These are phyloP conservation scores for Dryobates pubescens DNA, from an alignment of 2,797 vertebrate species.

Conservation along the genomic window DNA sequence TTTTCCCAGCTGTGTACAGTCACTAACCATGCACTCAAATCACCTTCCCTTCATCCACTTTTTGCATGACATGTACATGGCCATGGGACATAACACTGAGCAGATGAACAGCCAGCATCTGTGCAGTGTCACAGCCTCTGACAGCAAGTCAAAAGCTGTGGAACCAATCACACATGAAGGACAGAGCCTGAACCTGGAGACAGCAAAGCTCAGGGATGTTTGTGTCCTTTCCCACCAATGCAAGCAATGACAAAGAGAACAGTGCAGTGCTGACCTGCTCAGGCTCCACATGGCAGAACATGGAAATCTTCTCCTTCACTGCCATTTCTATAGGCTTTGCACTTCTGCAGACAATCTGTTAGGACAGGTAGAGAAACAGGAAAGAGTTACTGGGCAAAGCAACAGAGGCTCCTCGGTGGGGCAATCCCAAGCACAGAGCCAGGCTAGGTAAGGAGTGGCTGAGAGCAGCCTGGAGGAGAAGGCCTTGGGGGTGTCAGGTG, in stretches of 20 bases:
- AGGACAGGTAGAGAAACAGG: background rate
- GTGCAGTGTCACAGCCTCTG: background rate
- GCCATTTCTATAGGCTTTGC: constrained; percentile 81
- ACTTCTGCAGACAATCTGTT: constrained; percentile 83
- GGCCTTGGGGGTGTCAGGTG: too few relatives aligned
- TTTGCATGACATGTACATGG: background rate
- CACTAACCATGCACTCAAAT: background rate
- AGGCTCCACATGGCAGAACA: constrained; percentile 85
- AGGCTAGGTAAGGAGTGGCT: too few relatives aligned
- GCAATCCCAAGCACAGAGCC: too few relatives aligned
- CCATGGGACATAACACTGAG: background rate
- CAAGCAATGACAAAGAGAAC: background rate
- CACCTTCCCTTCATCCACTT: background rate
- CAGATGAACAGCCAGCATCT: background rate
- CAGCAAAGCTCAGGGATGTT: background rate
- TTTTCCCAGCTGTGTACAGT: background rate
- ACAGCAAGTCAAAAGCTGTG: background rate
- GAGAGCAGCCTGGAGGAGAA: too few relatives aligned
- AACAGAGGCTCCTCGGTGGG: background rate
- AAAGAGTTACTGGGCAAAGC: background rate
- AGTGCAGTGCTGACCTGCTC: constrained; percentile 79
- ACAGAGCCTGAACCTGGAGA: background rate
- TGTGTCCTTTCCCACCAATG: background rate
- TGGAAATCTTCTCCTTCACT: constrained; percentile 86
- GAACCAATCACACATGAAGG: background rate